Conservation (phyloP, 2,888 invertebrate genomes). For the Hofmannophila pseudospretella region DNA sequence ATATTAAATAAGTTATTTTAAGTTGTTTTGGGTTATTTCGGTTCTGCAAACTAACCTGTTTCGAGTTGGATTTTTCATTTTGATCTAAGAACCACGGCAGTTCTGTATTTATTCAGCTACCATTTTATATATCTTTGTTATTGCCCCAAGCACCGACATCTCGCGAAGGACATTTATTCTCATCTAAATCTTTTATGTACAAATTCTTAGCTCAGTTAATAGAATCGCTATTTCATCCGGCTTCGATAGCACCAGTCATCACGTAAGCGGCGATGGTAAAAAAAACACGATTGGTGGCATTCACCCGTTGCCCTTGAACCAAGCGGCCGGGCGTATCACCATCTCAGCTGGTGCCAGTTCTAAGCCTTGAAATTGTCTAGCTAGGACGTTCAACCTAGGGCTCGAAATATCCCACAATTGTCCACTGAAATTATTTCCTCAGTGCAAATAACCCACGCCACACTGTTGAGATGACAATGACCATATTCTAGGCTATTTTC, state of each 20-base stretch:
- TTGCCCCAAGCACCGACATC: neutral
- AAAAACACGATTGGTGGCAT: conserved; percentile 64
- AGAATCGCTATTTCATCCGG: conserved; percentile 14
- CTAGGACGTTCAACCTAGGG: conserved; percentile 3
- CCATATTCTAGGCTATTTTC: conserved; percentile 15
- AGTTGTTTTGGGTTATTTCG: no score
- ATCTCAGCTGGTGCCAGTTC: conserved; percentile 60
- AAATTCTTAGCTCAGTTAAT: neutral
- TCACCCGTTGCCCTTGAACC: conserved; percentile 74
- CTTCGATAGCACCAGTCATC: conserved; percentile 54
- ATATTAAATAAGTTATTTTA: no score
- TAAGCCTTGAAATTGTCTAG: conserved; percentile 57
- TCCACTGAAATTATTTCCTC: conserved; percentile 26
- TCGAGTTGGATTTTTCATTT: no score
- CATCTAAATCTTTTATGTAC: neutral
- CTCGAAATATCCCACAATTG: conserved; percentile 21
- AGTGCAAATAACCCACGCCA: conserved; percentile 9
- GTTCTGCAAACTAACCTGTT: no score
- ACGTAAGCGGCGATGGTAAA: conserved; percentile 58
- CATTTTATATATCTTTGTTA: neutral
- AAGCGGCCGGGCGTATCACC: conserved; percentile 49
- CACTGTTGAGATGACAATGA: conserved; percentile 23
- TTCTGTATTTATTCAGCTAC: no score
- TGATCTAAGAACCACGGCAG: no score
- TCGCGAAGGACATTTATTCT: neutral